phyloP scores from a whole-genome alignment of 2,888 invertebrate genomes.

The Andrena bicolor region DNA sequence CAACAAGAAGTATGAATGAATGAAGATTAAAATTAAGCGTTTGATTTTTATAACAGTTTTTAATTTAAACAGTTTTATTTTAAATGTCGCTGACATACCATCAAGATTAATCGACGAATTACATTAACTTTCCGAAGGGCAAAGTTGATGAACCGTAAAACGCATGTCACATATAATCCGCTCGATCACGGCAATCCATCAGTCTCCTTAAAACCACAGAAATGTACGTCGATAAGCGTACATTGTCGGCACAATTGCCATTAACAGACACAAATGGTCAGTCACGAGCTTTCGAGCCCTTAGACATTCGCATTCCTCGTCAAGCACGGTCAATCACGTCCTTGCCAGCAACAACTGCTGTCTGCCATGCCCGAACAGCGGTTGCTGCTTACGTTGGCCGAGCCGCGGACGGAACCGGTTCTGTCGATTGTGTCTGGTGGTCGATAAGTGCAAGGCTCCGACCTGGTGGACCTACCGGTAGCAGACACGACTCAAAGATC shows the following conservation, averaged over 20 bases:
- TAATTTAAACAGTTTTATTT: no score
- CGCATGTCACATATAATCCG: background rate
- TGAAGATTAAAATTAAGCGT: background rate
- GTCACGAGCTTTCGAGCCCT: slow-evolving; percentile 20
- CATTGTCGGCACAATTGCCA: background rate
- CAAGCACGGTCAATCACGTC: slow-evolving; percentile 66
- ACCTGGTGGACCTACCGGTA: slow-evolving; percentile 42
- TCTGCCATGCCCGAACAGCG: slow-evolving; percentile 41
- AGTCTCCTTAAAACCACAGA: background rate
- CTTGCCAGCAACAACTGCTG: slow-evolving; percentile 60
- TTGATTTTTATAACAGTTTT: background rate
- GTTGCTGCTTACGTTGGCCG: slow-evolving; percentile 21
- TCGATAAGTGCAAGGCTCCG: slow-evolving; percentile 47
- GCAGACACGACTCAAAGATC: slow-evolving; percentile 48
- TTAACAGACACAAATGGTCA: background rate
- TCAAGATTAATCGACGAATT: no score
- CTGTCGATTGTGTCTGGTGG: slow-evolving; percentile 28
- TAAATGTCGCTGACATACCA: no score
- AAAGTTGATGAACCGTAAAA: background rate
- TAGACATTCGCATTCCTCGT: slow-evolving; percentile 63
- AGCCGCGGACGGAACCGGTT: slow-evolving; percentile 58
- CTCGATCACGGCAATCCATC: background rate
- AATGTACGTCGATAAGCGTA: background rate
- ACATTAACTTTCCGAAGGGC: background rate
- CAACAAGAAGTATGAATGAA: background rate